Percentiles rank a stretch among this genome's conserved stretches.
Conservation (phyloP, 2,888 invertebrate genomes). For the Meandrusa payeni region DNA sequence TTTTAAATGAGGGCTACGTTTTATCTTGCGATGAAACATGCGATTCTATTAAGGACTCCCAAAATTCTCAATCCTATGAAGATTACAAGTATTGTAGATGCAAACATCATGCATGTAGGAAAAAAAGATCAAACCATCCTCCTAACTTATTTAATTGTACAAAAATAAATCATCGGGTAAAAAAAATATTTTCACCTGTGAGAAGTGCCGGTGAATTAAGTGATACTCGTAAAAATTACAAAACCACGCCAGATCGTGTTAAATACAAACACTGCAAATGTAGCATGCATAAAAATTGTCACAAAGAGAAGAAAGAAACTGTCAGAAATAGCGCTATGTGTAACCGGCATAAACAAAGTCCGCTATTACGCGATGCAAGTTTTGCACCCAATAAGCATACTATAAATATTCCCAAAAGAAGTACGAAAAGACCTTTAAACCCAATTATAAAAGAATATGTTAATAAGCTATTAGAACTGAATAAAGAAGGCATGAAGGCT, state of each 20-base stretch:
- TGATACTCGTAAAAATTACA: constrained; percentile 7
- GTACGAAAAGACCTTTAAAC: constrained; percentile 38
- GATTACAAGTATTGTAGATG: constrained; percentile 39
- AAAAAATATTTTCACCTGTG: constrained; percentile 37
- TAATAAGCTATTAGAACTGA: constrained; percentile 58
- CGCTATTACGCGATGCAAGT: not conserved
- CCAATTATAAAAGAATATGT: constrained; percentile 66
- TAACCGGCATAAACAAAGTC: not conserved
- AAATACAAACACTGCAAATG: constrained; percentile 4
- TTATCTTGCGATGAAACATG: constrained; percentile 39
- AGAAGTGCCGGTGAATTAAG: constrained; percentile 31
- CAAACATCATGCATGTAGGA: constrained; percentile 29
- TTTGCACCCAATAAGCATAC: constrained; percentile 11
- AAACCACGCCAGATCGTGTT: constrained; percentile 1
- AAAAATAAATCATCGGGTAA: constrained; percentile 2
- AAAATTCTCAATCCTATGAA: constrained; percentile 30
- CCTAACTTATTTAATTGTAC: constrained; percentile 1
- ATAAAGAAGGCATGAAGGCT: constrained; percentile 60
- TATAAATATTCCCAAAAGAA: constrained; percentile 24
- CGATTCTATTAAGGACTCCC: constrained; percentile 32
- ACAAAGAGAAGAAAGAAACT: constrained; percentile 23
- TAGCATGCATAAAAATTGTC: constrained; percentile 18
- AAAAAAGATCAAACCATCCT: constrained; percentile 1
- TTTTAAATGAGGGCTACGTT: constrained; percentile 41
- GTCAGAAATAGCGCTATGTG: not conserved